Percentiles rank a stretch among this genome's conserved stretches.
phyloP scores from a whole-genome alignment of 2,113 vertebrate species.

The Oostethus manadensis region DNA sequence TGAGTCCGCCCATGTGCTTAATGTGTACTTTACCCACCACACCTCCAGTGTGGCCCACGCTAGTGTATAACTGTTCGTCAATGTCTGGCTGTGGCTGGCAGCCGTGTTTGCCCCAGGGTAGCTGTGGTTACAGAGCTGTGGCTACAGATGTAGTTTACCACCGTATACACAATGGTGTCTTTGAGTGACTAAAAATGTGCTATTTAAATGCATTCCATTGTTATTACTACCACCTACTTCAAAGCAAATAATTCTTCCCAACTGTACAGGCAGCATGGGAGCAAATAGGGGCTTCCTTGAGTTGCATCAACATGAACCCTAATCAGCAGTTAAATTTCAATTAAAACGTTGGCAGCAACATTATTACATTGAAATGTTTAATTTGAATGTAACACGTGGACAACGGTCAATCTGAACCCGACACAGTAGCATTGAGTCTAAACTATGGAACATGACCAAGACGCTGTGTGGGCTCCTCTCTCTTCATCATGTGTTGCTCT shows the following conservation, averaged over 20 bases:
- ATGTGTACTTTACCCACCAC: too few species aligned
- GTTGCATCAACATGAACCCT: background rate
- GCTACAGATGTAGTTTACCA: too few species aligned
- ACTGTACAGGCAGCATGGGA: background rate
- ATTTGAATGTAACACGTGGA: slow-evolving; percentile 1
- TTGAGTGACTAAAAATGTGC: too few species aligned
- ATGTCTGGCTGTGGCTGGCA: too few species aligned
- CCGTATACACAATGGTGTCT: too few species aligned
- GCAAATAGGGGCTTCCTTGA: slow-evolving; percentile 9
- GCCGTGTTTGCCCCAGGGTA: too few species aligned
- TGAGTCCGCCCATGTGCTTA: background rate
- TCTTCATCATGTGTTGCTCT: slow-evolving; percentile 27
- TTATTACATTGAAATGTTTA: background rate
- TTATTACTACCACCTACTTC: background rate
- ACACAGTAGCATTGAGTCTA: slow-evolving; percentile 58
- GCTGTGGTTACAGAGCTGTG: too few species aligned
- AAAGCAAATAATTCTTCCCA: background rate
- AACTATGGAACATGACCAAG: slow-evolving; percentile 25
- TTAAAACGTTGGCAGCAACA: background rate
- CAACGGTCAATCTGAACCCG: slow-evolving; percentile 39
- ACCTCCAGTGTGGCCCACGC: too few species aligned
- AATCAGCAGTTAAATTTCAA: background rate
- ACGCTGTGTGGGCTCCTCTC: slow-evolving; percentile 8
- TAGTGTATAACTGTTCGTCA: too few species aligned
- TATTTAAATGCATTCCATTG: background rate